phyloP scores from a whole-genome alignment of 1,140 invertebrate species.

The Heliothis virescens region DNA sequence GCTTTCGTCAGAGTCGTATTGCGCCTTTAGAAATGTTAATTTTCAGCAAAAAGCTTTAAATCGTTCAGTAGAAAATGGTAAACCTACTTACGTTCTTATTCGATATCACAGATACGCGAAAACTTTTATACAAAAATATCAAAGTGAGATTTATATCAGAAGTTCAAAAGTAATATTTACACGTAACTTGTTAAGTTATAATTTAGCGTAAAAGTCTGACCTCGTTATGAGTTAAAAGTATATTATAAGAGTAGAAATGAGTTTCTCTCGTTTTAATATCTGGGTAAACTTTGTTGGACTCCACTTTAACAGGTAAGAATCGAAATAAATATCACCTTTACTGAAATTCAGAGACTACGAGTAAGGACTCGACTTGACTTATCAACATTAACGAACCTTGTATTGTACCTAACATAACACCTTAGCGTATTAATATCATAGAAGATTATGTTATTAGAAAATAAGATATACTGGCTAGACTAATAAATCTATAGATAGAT shows the following conservation, averaged over 20 bases:
- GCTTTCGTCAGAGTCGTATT: no score
- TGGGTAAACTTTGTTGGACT: not conserved
- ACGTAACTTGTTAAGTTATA: not conserved
- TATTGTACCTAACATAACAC: not conserved
- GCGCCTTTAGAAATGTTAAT: not conserved
- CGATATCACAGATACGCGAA: not conserved
- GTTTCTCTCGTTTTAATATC: constrained; percentile 15
- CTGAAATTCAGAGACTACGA: not conserved
- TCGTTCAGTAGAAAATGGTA: no score
- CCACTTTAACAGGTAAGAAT: not conserved
- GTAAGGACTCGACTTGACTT: not conserved
- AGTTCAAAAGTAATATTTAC: not conserved
- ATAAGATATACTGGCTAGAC: not conserved
- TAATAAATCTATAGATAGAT: no score
- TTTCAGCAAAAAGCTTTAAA: not conserved
- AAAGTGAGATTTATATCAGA: not conserved
- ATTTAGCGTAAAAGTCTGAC: not conserved
- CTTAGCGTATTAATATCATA: not conserved
- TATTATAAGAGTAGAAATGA: not conserved
- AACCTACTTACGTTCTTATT: no score
- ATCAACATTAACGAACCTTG: not conserved
- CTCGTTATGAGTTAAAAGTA: constrained; percentile 12
- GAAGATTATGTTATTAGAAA: not conserved
- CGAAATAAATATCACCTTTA: constrained; percentile 15
- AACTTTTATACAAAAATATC: not conserved